A percentile compares a stretch with the other conserved stretches of the same genome.
Conservation (phyloP, 2,113 vertebrate species). For the Erpornis zantholeuca region DNA sequence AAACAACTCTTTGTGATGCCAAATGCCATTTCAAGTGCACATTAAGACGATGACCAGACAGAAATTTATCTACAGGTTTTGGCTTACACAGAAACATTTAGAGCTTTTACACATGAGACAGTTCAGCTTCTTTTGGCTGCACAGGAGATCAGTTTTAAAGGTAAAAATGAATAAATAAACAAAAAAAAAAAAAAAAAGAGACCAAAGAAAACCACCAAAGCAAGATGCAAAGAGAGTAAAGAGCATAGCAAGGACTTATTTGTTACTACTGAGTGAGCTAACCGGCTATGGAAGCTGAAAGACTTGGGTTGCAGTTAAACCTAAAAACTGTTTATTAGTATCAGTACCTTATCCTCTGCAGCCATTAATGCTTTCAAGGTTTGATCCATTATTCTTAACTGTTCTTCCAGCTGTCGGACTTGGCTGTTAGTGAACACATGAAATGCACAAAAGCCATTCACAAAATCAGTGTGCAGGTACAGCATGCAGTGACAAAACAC, state of each 20-base stretch:
- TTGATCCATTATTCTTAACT: slow-evolving; percentile 94
- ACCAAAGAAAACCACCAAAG: slow-evolving; percentile 71
- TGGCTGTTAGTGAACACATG: slow-evolving; percentile 92
- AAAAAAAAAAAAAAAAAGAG: slow-evolving; percentile 32
- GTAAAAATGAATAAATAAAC: slow-evolving; percentile 60
- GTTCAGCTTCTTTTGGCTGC: slow-evolving; percentile 74
- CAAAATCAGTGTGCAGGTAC: slow-evolving; percentile 82
- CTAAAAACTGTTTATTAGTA: slow-evolving; percentile 69
- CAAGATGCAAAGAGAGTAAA: slow-evolving; percentile 66
- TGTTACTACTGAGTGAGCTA: slow-evolving; percentile 55
- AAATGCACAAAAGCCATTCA: slow-evolving; percentile 91
- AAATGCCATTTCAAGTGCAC: not conserved
- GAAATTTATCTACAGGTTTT: not conserved
- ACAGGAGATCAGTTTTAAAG: slow-evolving; percentile 61
- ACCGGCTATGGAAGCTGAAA: slow-evolving; percentile 61
- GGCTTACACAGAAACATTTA: slow-evolving; percentile 18
- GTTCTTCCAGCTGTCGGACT: slow-evolving; percentile 86
- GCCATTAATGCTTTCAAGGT: slow-evolving; percentile 93
- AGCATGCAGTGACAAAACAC: slow-evolving; percentile 78
- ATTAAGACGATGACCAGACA: not conserved
- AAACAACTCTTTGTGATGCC: not conserved
- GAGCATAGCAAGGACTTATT: slow-evolving; percentile 32
- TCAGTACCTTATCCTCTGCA: slow-evolving; percentile 90
- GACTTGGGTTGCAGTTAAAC: slow-evolving; percentile 57
- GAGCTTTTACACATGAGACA: not conserved